Base-by-base conservation (phyloP, 2,888 invertebrate genomes). In the Parelbella ahira region DNA sequence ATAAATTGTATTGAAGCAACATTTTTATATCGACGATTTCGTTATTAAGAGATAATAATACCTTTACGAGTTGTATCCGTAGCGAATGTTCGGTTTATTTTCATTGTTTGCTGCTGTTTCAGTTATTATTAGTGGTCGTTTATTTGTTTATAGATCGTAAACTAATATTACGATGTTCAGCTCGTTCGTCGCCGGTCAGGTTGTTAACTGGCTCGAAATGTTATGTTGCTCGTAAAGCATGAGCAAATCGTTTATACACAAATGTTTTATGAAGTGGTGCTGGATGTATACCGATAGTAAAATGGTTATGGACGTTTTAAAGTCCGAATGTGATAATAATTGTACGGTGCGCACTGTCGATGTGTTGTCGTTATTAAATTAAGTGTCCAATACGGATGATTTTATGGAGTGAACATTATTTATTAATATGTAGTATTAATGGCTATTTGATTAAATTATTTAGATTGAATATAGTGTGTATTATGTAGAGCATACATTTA, bases 21-120 rank as follows among this genome's bases (percentile, higher is more conserved):
- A 72, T 74, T 84, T 83, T 83, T 78, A 81, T 65, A 59, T 67
- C 64, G 56, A 58, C 60, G 73, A 73, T 76, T 81, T 61, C 60
- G 69, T 82, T 84, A 86, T 84, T 80, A 79, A 83, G 84, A 84
- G 77, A 83, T 84, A 82, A 83, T 79, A 75, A 73, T 79, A 84
- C 86, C 84, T 83, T 83, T 84, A 84, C 73, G 82, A 74, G 74
- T 69, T 63, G 71, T 69, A 66, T 70, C 63, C 68, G 66, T 54
- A 61, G 70, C 61, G 75, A 72, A 60, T 66, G 68, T 69, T 76
- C 67, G 64, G 68, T 70, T 74, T 73, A 76, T 78, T 83, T 83
- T 79, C 77, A 81, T 76, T 80, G 81, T 81, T 75, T 77, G 80
- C 64, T 80, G 76, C 78, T 78, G 78, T 84, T 82, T 76, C 82